Conservation (phyloP, 2,113 vertebrate genomes). For the Acinonyx jubatus region DNA sequence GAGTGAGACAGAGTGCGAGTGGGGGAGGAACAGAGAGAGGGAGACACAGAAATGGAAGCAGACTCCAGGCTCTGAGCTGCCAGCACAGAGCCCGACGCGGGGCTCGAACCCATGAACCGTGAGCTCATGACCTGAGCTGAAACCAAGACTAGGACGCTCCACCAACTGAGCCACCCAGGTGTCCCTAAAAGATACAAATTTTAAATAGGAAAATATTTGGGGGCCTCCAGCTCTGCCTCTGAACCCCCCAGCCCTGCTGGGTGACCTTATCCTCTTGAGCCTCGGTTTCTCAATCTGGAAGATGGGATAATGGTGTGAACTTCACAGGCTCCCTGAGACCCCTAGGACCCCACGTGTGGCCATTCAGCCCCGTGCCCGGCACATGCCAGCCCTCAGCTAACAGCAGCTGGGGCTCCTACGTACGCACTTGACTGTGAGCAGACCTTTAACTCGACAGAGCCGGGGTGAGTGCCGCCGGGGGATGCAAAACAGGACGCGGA, state of each 20-base stretch:
- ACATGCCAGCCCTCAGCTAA: accelerated
- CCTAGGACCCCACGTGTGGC: accelerated
- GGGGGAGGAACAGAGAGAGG: too few relatives aligned
- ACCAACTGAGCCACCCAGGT: too few relatives aligned
- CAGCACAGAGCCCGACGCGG: too few relatives aligned
- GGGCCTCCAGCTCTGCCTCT: not conserved
- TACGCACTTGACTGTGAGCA: accelerated
- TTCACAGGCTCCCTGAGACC: not conserved
- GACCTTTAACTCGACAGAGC: not conserved
- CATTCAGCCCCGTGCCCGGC: accelerated
- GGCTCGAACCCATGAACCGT: too few relatives aligned
- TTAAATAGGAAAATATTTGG: not conserved
- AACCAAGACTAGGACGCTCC: too few relatives aligned
- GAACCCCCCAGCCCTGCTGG: too few relatives aligned
- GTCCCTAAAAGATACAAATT: too few relatives aligned
- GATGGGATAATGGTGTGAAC: not conserved
- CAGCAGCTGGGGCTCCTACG: accelerated
- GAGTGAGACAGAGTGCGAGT: too few relatives aligned
- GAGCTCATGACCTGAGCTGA: too few relatives aligned
- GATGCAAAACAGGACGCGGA: not conserved
- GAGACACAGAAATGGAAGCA: too few relatives aligned
- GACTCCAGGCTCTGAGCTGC: too few relatives aligned
- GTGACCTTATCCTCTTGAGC: not conserved
- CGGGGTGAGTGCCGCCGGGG: accelerated
- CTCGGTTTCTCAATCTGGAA: not conserved